A percentile compares a stretch with the other conserved stretches of the same genome.
Conservation (phyloP, 2,113 vertebrate genomes). For the Ciconia maguari region DNA sequence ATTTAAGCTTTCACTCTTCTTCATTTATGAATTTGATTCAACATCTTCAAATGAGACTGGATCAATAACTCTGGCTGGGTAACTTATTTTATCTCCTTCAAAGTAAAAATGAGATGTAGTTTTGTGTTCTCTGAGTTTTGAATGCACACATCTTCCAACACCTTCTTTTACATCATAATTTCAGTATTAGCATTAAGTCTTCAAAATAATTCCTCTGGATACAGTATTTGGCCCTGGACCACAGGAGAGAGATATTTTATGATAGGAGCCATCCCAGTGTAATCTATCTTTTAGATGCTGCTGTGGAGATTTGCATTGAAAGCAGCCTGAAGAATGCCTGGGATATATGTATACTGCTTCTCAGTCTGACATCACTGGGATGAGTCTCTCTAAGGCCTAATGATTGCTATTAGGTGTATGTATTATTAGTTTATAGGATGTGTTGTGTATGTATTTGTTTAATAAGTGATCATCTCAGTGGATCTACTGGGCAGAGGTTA, state of each 20-base stretch:
- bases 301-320: neutral
- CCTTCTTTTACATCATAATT: neutral
- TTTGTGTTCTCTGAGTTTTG: neutral
- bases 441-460: neutral
- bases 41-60: neutral
- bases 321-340: neutral
- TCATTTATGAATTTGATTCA: neutral
- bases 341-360: neutral
- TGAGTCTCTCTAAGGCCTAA: neutral
- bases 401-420: neutral
- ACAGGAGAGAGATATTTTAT: neutral
- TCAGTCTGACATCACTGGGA: no score
- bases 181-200: neutral
- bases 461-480: neutral
- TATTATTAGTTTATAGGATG: neutral
- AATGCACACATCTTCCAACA: neutral
- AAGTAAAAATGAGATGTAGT: neutral
- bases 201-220: neutral
- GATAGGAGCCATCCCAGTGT: neutral
- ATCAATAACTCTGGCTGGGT: neutral
- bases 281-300: neutral
- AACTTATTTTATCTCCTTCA: neutral
- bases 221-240: neutral
- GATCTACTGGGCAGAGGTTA: neutral
- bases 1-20: neutral